phyloP scores from a whole-genome alignment of 2,888 invertebrate genomes.

The Zelleria hepariella region DNA sequence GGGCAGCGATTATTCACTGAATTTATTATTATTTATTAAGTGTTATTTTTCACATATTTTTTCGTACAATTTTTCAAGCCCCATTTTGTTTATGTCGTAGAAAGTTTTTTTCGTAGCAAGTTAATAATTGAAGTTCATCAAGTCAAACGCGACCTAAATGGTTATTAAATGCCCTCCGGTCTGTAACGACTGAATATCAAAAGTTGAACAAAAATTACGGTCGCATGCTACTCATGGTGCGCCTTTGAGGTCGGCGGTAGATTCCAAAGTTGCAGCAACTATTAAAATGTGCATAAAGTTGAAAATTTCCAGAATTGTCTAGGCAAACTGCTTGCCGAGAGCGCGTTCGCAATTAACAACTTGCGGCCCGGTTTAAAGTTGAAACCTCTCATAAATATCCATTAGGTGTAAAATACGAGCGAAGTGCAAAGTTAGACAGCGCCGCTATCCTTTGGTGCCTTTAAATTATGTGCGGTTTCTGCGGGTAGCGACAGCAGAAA shows the following conservation, averaged over 20 bases:
- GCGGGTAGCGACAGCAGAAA: constrained; percentile 34
- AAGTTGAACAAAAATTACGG: too few species aligned
- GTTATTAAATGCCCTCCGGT: too few species aligned
- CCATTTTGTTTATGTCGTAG: too few species aligned
- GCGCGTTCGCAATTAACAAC: constrained; percentile 42
- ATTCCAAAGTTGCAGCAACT: constrained; percentile 5
- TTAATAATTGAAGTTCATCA: too few species aligned
- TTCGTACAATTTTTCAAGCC: too few species aligned
- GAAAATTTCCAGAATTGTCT: neutral
- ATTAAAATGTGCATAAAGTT: constrained; percentile 2
- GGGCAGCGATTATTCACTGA: too few species aligned
- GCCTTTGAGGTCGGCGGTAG: constrained; percentile 7
- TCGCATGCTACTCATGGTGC: neutral
- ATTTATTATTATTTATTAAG: too few species aligned
- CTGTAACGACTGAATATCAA: too few species aligned
- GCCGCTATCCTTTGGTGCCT: constrained; percentile 62
- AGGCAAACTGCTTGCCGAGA: constrained; percentile 1
- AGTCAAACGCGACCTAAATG: too few species aligned
- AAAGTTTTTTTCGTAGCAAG: too few species aligned
- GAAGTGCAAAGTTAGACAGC: constrained; percentile 68
- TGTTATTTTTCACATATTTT: too few species aligned
- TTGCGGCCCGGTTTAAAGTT: constrained; percentile 42
- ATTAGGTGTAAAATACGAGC: constrained; percentile 66
- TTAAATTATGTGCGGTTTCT: constrained; percentile 64
- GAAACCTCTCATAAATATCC: constrained; percentile 59